Base-by-base conservation (phyloP, 1,140 invertebrate species). In the Sitodiplosis mosellana region DNA sequence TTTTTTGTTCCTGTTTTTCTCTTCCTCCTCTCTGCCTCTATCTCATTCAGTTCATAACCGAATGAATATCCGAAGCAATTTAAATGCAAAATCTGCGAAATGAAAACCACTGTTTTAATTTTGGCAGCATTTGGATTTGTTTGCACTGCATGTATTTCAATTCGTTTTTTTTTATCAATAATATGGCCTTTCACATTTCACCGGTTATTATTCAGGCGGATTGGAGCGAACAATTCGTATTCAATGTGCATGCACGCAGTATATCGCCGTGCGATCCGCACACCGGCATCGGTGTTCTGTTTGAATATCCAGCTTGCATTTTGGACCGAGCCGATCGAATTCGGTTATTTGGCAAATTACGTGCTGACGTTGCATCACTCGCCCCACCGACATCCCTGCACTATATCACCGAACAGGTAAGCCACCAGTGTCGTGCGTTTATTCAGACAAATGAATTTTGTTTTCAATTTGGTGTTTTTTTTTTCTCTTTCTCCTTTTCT, bases 221-320 rank as follows among this genome's bases (percentile, higher is more conserved):
- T 45, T 85, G 81, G 80, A 85, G 81, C 19, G 76, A 83, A 46
- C 76, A 84, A 58, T 87, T 82, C 55, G 80, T 83, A 7, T 76
- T 87, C 56, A 86, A 84, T 58, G 81, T 87, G 0, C 78, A 83
- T 59, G 80, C 81, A 0, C 72, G 76, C 8, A 84, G 81, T 43
- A 79, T 87, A 47, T 80, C 86, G 53, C 83, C 82, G 0, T 87
- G 83, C 56, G 81, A 82, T 53, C 68, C 71, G 45, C 73, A 76
- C 53, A 68, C 66, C 1, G 74, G 74, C 0, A 73, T 86, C 4
- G 69, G 77, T 0, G 83, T 85, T 5, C 69, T 86, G 1, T 85
- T 85, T 58, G 76, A 87, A 59, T 87, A 87, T 64, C 84, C 84
- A 0, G 72, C 76, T 7, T 87, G 84, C 58, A 80, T 83, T 46